phyloP scores from a whole-genome alignment of 2,888 invertebrate genomes.

The Lissonota sp. region DNA sequence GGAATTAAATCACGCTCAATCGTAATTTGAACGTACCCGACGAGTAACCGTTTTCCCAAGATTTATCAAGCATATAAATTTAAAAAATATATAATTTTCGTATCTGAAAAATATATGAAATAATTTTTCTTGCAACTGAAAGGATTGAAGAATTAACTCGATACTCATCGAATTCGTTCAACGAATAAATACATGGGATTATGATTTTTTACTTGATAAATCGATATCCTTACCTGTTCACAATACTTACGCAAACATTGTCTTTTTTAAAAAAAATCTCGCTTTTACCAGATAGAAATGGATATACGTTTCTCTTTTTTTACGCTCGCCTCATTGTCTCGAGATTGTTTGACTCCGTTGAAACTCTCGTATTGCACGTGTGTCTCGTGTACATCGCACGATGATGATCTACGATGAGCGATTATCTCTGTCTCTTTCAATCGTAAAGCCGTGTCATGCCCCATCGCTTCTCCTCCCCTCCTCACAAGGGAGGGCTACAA shows the following conservation, averaged over 20 bases:
- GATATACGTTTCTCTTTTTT: background rate
- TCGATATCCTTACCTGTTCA: constrained; percentile 76
- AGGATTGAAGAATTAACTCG: background rate
- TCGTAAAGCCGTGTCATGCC: constrained; percentile 67
- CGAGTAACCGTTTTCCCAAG: constrained; percentile 9
- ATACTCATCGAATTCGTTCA: constrained; percentile 45
- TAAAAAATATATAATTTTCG: too few species aligned
- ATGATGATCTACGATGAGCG: constrained; percentile 41
- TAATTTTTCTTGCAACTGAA: too few species aligned
- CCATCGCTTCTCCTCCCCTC: constrained; percentile 82
- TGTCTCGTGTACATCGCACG: constrained; percentile 64
- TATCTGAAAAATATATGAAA: too few species aligned
- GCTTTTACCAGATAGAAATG: constrained; percentile 61
- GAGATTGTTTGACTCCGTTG: constrained; percentile 40
- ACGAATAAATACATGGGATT: background rate
- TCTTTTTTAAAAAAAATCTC: constrained; percentile 10
- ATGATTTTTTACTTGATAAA: constrained; percentile 36
- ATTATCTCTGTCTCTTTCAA: constrained; percentile 58
- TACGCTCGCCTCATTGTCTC: constrained; percentile 34
- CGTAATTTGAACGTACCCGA: constrained; percentile 43
- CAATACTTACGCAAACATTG: constrained; percentile 75
- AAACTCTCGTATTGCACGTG: constrained; percentile 40
- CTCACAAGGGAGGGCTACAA: constrained; percentile 83
- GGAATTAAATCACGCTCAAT: constrained; percentile 68
- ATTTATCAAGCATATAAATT: too few species aligned